These are phyloP conservation scores for Uria lomvia DNA, from an alignment of 2,113 vertebrate genomes.

Conservation along the genomic window DNA sequence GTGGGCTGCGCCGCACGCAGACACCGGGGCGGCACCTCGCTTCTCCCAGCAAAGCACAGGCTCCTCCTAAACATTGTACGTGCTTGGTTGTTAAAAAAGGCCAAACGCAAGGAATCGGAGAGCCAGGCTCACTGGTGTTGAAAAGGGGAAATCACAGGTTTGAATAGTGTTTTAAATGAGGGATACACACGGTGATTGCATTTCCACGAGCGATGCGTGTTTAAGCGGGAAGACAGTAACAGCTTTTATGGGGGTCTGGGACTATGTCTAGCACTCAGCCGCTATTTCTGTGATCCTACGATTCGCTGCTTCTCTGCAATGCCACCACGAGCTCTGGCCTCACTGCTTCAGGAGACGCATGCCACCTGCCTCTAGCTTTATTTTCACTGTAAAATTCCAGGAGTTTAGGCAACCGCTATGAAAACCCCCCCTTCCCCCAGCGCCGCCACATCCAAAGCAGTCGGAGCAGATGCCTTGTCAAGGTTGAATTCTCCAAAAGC, in stretches of 20 bases:
- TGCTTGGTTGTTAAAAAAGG: not conserved
- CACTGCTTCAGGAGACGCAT: not conserved
- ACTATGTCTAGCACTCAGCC: not conserved
- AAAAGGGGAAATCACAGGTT: not conserved
- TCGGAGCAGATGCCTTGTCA: slow-evolving; percentile 21
- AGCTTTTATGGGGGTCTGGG: not conserved
- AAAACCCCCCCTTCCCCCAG: not conserved
- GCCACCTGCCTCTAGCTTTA: not conserved
- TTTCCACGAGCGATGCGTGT: not conserved
- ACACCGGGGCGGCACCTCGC: rapidly evolving
- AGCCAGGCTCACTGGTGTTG: not conserved
- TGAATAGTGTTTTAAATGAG: not conserved
- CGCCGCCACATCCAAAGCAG: not conserved
- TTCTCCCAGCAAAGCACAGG: not conserved
- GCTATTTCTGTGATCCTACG: rapidly evolving
- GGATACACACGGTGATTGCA: rapidly evolving
- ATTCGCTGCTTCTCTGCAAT: not conserved
- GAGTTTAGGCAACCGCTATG: not conserved
- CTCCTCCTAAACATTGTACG: not conserved
- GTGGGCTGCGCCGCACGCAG: rapidly evolving
- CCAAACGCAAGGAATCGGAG: not conserved
- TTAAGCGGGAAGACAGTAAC: too few relatives aligned
- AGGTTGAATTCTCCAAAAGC: slow-evolving; percentile 25
- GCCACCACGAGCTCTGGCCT: not conserved
- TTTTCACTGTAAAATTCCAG: not conserved